Evolutionary conservation across 1,140 invertebrate species (phyloP), one percentile per base, ranked within the genome.

Genomic region (Leguminivora glycinivorella): DNA sequence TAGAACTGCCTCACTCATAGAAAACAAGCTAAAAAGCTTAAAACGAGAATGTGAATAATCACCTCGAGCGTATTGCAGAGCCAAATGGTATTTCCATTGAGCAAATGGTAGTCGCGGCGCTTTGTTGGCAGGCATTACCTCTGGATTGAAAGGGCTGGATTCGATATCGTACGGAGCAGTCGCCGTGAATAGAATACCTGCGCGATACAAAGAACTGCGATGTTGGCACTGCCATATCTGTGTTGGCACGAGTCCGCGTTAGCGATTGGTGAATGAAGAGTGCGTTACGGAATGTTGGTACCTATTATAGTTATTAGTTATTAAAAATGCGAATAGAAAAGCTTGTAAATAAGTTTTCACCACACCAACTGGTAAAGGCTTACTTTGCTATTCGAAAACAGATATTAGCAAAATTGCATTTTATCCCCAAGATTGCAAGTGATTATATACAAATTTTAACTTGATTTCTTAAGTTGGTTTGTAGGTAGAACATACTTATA

Each of bases 11-110:
- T 10, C 38, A 43, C 40, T 43, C 40, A 43, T 43, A n/a, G 40
- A 43, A 43, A 43, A 43, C 40, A 43, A 17, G n/a, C 12, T 7
- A 29, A 63, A 63, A 63, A 29, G 58, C 26, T 31, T 25, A n/a
- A 52, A 52, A 9, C 47, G 7, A 12, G 58, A 29, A 29, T 31
- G 52, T 69, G 72, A 76, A 76, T 77, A 79, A 83, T 77, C 72
- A 77, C 72, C 75, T 70, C 79, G 76, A 81, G 79, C 79, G 66
- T 76, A 74, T 82, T 70, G 81, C 70, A 82, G 80, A 72, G 78
- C 75, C 78, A 83, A 84, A 82, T 79, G 79, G 76, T 74, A 76
- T 81, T 84, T 82, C 82, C 75, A 85, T 85, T 84, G 73, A 82
- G 75, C 69, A 80, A 81, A 82, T 84, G 76, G 78, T 70, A 82